Evolutionary conservation across 2,113 vertebrate genomes (phyloP).

Genomic region (Salvelinus namaycush): DNA sequence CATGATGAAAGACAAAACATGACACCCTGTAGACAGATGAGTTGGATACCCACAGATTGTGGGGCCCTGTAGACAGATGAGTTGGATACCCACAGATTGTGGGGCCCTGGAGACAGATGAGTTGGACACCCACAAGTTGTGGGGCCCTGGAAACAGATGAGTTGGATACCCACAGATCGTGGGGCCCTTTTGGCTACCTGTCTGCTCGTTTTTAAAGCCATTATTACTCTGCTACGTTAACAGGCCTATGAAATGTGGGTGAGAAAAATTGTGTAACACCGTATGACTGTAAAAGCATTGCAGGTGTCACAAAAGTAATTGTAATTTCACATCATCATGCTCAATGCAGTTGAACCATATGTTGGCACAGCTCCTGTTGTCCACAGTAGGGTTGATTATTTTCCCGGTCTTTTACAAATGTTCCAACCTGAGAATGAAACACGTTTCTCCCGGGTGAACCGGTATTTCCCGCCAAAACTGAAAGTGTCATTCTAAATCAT

Average conservation of each 20-base stretch:
- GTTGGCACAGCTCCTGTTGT: too few species aligned
- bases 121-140: background rate
- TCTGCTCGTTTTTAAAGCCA: constrained; percentile 12
- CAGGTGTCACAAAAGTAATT: background rate
- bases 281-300: background rate
- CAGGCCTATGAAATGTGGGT: constrained; percentile 4
- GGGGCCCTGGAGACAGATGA: too few species aligned
- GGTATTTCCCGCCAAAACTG: too few species aligned
- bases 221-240: constrained; percentile 24
- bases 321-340: too few species aligned
- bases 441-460: too few species aligned
- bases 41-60: background rate
- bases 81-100: too few species aligned
- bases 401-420: too few species aligned
- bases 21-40: background rate
- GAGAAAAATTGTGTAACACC: background rate
- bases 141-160: background rate
- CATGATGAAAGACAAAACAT: too few species aligned
- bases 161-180: background rate
- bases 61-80: too few species aligned
- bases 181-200: background rate
- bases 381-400: background rate
- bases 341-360: too few species aligned
- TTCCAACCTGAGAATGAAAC: too few species aligned
- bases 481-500: too few species aligned